Percentiles rank a stretch among this genome's conserved stretches.
phyloP scores from a whole-genome alignment of 2,888 invertebrate species.

The Macrosoma leucophasiata region DNA sequence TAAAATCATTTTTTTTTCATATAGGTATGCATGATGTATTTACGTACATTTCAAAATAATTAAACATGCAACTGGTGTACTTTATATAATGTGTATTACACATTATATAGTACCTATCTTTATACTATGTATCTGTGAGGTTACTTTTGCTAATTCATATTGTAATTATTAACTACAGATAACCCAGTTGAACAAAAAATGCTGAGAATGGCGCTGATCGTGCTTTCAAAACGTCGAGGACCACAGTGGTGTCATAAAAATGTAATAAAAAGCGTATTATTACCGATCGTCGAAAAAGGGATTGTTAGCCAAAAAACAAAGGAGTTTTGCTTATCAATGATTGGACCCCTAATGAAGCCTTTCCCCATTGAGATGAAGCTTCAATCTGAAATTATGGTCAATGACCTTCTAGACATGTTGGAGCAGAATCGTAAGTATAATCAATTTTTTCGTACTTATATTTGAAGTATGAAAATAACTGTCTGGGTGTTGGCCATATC shows the following conservation, averaged over 20 bases:
- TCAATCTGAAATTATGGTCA: constrained; percentile 52
- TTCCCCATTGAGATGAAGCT: constrained; percentile 61
- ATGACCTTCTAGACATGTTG: constrained; percentile 46
- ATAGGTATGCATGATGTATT: too few relatives aligned
- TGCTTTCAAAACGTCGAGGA: constrained; percentile 60
- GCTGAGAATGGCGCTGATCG: constrained; percentile 47
- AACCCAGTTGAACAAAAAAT: constrained; percentile 44
- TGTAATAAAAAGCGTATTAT: constrained; percentile 49
- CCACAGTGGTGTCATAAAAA: constrained; percentile 60
- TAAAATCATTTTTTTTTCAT: too few relatives aligned
- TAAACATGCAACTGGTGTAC: too few relatives aligned
- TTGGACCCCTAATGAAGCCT: constrained; percentile 60
- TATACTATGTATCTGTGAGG: constrained; percentile 3
- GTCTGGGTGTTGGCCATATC: too few relatives aligned
- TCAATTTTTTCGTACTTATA: constrained; percentile 1
- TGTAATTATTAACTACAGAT: constrained; percentile 35
- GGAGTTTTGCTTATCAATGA: constrained; percentile 47
- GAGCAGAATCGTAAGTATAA: constrained; percentile 47
- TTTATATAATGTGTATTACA: background rate
- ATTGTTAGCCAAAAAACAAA: constrained; percentile 33
- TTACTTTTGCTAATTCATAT: background rate
- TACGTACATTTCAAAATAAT: constrained; percentile 1
- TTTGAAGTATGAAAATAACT: too few relatives aligned
- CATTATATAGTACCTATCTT: background rate
- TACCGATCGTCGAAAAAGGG: constrained; percentile 50